Conservation (phyloP, 1,140 invertebrate species). For the Paraescarpia echinospica region DNA sequence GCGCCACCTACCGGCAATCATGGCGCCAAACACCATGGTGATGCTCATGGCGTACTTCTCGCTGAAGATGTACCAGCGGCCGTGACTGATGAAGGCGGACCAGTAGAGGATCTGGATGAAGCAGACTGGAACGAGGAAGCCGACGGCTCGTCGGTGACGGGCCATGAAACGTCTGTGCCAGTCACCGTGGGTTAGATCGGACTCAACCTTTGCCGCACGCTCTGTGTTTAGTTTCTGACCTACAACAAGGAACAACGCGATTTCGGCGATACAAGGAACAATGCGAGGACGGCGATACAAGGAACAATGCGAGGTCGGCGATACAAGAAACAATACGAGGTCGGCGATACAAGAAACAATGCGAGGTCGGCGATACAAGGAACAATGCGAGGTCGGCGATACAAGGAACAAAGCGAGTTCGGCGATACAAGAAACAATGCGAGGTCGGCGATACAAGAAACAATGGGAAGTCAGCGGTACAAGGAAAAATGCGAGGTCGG, state of each 20-base stretch:
- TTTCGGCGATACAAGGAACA: too few relatives aligned
- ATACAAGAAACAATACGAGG: too few relatives aligned
- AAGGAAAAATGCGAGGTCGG: too few relatives aligned
- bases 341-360: too few relatives aligned
- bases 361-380: too few relatives aligned
- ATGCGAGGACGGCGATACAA: too few relatives aligned
- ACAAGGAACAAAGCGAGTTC: too few relatives aligned
- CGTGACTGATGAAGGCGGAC: conserved; percentile 22
- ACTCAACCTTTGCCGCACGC: neutral
- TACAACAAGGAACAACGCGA: neutral
- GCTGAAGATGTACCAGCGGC: conserved; percentile 24
- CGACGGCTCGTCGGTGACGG: neutral
- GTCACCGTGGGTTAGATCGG: neutral
- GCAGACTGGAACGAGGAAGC: conserved; percentile 12
- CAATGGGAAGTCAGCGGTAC: too few relatives aligned
- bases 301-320: too few relatives aligned
- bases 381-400: too few relatives aligned
- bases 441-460: too few relatives aligned
- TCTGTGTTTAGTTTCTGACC: neutral
- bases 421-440: too few relatives aligned
- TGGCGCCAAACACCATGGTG: conserved; percentile 21
- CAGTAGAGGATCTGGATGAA: conserved; percentile 28
- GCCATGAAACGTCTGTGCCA: conserved; percentile 7
- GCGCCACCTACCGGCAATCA: conserved; percentile 22
- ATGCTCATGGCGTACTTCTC: conserved; percentile 25